Conservation (phyloP, 2,888 invertebrate genomes). For the Drosophila eohydei region DNA sequence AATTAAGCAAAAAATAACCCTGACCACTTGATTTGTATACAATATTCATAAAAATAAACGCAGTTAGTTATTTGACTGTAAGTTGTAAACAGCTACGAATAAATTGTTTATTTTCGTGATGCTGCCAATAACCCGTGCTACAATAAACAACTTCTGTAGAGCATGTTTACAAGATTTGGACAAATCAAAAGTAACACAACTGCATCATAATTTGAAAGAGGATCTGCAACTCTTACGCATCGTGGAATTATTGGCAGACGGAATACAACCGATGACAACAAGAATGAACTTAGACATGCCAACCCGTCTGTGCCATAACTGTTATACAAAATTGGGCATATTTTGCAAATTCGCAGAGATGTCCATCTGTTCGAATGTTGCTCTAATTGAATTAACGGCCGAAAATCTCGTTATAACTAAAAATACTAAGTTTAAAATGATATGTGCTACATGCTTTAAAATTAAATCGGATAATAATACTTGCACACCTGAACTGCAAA, state of each 20-base stretch:
- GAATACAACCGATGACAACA: background rate
- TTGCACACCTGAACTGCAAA: conserved; percentile 3
- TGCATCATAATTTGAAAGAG: conserved; percentile 18
- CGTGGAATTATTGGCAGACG: conserved; percentile 19
- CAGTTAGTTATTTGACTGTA: conserved; percentile 1
- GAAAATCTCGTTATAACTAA: conserved; percentile 3
- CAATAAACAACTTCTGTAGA: conserved; percentile 38
- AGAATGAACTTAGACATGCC: conserved; percentile 17
- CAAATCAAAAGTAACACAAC: background rate
- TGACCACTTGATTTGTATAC: background rate
- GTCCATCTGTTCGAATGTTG: conserved; percentile 31
- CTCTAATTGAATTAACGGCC: conserved; percentile 29
- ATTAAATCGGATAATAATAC: conserved; percentile 2
- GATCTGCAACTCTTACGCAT: conserved; percentile 22
- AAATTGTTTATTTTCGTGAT: background rate
- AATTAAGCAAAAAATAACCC: background rate
- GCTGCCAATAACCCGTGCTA: conserved; percentile 47
- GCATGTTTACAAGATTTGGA: conserved; percentile 40
- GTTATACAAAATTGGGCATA: conserved; percentile 29
- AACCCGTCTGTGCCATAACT: conserved; percentile 28
- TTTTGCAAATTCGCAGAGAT: conserved; percentile 47
- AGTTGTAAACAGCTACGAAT: background rate
- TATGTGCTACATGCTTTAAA: conserved; percentile 44
- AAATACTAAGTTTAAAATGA: conserved; percentile 8
- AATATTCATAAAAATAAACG: background rate